These are phyloP conservation scores for Leucophenga varia DNA, from an alignment of 1,140 invertebrate species.

Conservation along the genomic window DNA sequence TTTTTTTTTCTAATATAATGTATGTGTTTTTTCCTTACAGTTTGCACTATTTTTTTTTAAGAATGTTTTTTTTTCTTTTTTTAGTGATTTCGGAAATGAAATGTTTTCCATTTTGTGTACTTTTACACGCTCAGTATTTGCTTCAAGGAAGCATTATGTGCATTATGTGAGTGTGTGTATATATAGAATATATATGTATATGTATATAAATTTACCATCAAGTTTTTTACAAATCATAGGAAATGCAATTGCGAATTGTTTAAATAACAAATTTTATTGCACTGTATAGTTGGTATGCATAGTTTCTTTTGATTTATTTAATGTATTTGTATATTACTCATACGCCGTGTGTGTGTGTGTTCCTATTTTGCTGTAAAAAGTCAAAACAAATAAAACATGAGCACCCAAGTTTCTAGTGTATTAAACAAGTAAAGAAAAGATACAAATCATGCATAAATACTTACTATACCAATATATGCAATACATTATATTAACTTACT, in stretches of 20 bases:
- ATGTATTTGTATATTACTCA: slow-evolving; percentile 38
- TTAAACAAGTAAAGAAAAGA: too few relatives aligned
- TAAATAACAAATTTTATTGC: background rate
- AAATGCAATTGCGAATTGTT: slow-evolving; percentile 16
- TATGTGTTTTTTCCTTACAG: background rate
- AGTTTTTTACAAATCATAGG: slow-evolving; percentile 47
- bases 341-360: slow-evolving; percentile 10
- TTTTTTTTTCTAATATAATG: slow-evolving; percentile 10
- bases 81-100: background rate
- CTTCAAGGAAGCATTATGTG: slow-evolving; percentile 1
- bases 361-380: slow-evolving; percentile 32
- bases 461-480: slow-evolving; percentile 19
- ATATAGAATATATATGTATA: too few relatives aligned
- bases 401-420: too few relatives aligned
- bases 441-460: too few relatives aligned
- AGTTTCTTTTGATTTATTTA: slow-evolving; percentile 29
- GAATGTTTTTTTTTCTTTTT: too few relatives aligned
- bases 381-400: background rate
- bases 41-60: background rate
- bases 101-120: slow-evolving; percentile 16
- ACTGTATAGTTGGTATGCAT: slow-evolving; percentile 21
- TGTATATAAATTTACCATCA: too few relatives aligned
- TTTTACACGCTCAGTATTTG: slow-evolving; percentile 47
- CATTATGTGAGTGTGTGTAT: too few relatives aligned
- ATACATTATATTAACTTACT: slow-evolving; percentile 15